Conservation (phyloP, 2,797 vertebrate genomes). For the Alectoris magna region DNA sequence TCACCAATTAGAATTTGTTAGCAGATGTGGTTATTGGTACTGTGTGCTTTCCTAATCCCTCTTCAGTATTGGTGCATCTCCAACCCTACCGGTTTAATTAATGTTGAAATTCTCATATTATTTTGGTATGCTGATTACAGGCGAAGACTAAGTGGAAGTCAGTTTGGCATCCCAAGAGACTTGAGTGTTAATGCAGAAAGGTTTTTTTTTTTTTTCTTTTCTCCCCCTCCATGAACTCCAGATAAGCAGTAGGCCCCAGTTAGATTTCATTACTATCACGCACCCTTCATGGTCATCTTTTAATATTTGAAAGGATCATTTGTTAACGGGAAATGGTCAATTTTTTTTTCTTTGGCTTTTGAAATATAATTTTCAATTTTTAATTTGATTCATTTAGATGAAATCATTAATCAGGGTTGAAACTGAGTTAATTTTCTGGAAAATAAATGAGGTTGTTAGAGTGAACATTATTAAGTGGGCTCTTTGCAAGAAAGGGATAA, state of each 20-base stretch:
- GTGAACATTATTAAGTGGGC: constrained; percentile 95
- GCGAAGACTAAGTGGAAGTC: constrained; percentile 73
- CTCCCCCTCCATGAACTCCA: constrained; percentile 69
- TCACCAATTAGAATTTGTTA: constrained; percentile 53
- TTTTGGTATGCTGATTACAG: constrained; percentile 77
- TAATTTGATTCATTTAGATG: constrained; percentile 99
- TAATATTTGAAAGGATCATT: constrained; percentile 99
- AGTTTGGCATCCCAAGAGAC: constrained; percentile 77
- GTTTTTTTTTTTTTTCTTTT: constrained; percentile 50
- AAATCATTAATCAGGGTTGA: constrained; percentile 99
- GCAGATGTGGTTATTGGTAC: constrained; percentile 66
- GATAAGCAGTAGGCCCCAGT: constrained; percentile 82
- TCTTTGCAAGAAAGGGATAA: constrained; percentile 85
- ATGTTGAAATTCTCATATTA: constrained; percentile 72
- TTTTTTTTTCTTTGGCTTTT: constrained; percentile 94
- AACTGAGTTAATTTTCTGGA: constrained; percentile 99
- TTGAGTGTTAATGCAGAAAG: constrained; percentile 72
- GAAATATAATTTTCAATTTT: constrained; percentile 99
- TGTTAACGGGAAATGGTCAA: constrained; percentile 94
- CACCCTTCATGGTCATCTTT: constrained; percentile 89
- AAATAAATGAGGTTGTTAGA: constrained; percentile 99
- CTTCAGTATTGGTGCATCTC: constrained; percentile 66
- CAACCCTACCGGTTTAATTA: constrained; percentile 75
- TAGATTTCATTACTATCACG: constrained; percentile 87
- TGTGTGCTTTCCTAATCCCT: constrained; percentile 71